Conservation (phyloP, 2,797 vertebrate species). For the Bradypodion pumilum region DNA sequence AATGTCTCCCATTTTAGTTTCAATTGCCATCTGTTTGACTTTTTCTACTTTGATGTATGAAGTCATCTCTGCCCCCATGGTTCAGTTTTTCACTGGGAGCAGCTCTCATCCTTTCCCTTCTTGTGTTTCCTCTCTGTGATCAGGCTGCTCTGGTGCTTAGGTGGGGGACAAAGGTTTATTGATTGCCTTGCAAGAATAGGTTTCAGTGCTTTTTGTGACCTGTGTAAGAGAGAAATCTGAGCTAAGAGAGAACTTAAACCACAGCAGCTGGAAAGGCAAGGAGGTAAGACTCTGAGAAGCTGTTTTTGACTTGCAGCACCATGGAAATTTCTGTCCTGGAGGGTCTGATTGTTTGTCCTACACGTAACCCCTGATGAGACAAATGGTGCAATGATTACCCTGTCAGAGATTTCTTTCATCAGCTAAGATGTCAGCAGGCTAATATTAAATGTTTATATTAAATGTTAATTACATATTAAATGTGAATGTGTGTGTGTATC, state of each 20-base stretch:
- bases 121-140: conserved; percentile 2
- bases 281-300: neutral
- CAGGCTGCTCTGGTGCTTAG: neutral
- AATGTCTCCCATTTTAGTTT: conserved; percentile 3
- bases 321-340: neutral
- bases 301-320: neutral
- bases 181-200: conserved; percentile 9
- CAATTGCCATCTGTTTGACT: neutral
- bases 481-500: too few relatives aligned
- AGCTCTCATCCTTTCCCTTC: neutral
- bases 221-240: conserved; percentile 26
- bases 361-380: neutral
- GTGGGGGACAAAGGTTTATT: conserved; percentile 22
- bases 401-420: neutral
- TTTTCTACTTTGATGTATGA: neutral
- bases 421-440: neutral
- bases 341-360: neutral
- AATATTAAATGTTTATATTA: too few relatives aligned
- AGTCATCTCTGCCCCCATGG: neutral
- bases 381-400: neutral
- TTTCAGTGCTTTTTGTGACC: conserved; percentile 29
- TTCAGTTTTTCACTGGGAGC: neutral
- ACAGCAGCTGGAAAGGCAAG: conserved; percentile 15
- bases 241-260: conserved; percentile 2
- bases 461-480: too few relatives aligned